phyloP scores from a whole-genome alignment of 2,888 invertebrate genomes.

The Ommatoiulus sabulosus region DNA sequence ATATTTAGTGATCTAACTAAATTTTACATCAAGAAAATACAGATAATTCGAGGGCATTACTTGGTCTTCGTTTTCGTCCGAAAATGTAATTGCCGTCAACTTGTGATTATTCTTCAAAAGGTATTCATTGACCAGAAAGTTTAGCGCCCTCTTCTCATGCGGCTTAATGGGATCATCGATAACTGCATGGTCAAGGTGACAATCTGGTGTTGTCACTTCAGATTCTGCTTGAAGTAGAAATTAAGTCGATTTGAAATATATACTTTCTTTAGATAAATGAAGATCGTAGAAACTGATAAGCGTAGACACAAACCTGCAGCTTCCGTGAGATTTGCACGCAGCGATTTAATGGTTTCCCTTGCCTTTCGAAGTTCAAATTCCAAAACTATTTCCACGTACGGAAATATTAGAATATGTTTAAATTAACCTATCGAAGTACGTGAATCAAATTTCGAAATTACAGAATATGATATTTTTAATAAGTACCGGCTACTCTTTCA shows the following conservation, averaged over 20 bases:
- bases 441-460: background rate
- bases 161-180: constrained; percentile 75
- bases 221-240: constrained; percentile 60
- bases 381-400: constrained; percentile 71
- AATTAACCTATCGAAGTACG: background rate
- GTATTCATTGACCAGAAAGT: constrained; percentile 89
- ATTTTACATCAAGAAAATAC: too few species aligned
- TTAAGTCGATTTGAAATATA: background rate
- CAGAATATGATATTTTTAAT: background rate
- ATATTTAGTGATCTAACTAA: background rate
- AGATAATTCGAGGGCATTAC: constrained; percentile 67
- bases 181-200: constrained; percentile 50
- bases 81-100: constrained; percentile 88
- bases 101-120: constrained; percentile 83
- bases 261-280: background rate
- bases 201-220: constrained; percentile 60
- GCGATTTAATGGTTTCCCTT: constrained; percentile 83
- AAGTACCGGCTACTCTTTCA: constrained; percentile 77
- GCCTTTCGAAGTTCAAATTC: constrained; percentile 91
- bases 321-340: constrained; percentile 82
- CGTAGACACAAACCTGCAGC: constrained; percentile 65
- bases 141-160: constrained; percentile 84
- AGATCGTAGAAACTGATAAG: background rate
- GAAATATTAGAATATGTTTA: background rate
- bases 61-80: constrained; percentile 91